These are phyloP conservation scores for Aplodontia rufa DNA, from an alignment of 2,113 vertebrate genomes.

Conservation along the genomic window DNA sequence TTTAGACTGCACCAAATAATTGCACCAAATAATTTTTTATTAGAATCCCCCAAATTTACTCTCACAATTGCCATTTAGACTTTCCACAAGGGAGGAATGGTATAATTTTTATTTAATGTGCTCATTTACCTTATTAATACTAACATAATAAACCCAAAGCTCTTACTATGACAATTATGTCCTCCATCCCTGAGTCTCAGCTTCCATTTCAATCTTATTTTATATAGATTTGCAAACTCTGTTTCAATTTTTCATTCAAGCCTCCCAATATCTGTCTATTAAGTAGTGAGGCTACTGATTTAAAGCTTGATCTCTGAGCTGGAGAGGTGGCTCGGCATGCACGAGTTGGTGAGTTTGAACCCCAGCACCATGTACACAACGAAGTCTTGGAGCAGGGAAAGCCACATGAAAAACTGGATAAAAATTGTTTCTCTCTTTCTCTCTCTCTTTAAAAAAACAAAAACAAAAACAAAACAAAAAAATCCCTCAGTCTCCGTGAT, in stretches of 20 bases:
- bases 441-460: too few relatives aligned
- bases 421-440: too few relatives aligned
- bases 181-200: not conserved
- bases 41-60: not conserved
- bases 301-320: not conserved
- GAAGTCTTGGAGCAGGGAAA: too few relatives aligned
- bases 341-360: too few relatives aligned
- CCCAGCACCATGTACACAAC: too few relatives aligned
- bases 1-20: too few relatives aligned
- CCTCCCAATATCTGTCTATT: not conserved
- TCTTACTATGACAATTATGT: not conserved
- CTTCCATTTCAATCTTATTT: not conserved
- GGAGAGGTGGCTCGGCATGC: too few relatives aligned
- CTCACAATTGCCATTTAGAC: not conserved
- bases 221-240: not conserved
- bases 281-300: not conserved
- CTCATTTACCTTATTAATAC: not conserved
- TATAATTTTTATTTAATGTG: slow-evolving; percentile 28
- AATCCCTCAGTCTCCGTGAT: not conserved
- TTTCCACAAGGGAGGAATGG: not conserved
- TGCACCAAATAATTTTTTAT: not conserved
- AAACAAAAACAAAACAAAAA: too few relatives aligned
- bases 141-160: not conserved
- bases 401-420: too few relatives aligned
- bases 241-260: not conserved